phyloP scores from a whole-genome alignment of 2,888 invertebrate genomes.

The Nowickia ferox region DNA sequence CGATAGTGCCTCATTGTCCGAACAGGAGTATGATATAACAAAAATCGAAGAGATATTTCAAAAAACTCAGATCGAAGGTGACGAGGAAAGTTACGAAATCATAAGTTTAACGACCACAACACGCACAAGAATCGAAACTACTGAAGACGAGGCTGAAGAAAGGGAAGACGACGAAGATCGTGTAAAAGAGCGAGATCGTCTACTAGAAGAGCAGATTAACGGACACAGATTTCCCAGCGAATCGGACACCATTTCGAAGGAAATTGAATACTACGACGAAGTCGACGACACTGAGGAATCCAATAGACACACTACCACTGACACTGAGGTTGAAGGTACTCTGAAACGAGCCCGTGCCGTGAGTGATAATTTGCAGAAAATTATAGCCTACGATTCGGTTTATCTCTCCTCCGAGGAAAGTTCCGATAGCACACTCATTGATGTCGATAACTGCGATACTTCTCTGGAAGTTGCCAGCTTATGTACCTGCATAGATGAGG shows the following conservation, averaged over 20 bases:
- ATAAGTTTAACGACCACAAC: slow-evolving; percentile 80
- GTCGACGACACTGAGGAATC: slow-evolving; percentile 58
- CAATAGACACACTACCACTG: slow-evolving; percentile 63
- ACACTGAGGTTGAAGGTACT: slow-evolving; percentile 72
- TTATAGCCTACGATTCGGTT: slow-evolving; percentile 83
- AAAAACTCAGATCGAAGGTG: slow-evolving; percentile 74
- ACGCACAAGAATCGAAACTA: slow-evolving; percentile 77
- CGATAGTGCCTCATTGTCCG: slow-evolving; percentile 80
- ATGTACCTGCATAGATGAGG: slow-evolving; percentile 62
- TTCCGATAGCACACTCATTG: slow-evolving; percentile 80
- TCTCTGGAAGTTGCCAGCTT: slow-evolving; percentile 72
- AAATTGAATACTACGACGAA: slow-evolving; percentile 21
- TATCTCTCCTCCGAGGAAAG: slow-evolving; percentile 83
- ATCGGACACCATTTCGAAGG: slow-evolving; percentile 16
- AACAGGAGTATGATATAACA: slow-evolving; percentile 81
- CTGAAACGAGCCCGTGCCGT: slow-evolving; percentile 74
- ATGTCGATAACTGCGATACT: slow-evolving; percentile 76
- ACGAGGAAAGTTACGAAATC: slow-evolving; percentile 78
- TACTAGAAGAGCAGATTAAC: slow-evolving; percentile 47
- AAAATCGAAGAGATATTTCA: slow-evolving; percentile 80
- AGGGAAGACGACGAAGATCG: slow-evolving; percentile 39
- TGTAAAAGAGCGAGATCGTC: slow-evolving; percentile 41
- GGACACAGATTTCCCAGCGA: slow-evolving; percentile 27
- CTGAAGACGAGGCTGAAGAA: slow-evolving; percentile 75
- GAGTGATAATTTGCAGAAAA: slow-evolving; percentile 77